phyloP scores from a whole-genome alignment of 2,797 vertebrate genomes.

The Danio albolineatus region DNA sequence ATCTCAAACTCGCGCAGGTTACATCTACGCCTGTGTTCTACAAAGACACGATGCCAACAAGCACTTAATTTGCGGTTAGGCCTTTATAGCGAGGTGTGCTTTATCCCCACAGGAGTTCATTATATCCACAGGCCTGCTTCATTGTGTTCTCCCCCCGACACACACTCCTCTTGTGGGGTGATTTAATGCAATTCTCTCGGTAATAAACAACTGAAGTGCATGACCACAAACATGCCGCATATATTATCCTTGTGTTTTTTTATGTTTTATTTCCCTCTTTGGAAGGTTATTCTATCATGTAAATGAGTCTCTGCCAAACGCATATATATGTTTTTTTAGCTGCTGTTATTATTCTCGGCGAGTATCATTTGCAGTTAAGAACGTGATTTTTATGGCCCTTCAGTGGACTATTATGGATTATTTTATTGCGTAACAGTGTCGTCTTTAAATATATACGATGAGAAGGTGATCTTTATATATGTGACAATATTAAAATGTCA shows the following conservation, averaged over 20 bases:
- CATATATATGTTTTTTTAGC: constrained; percentile 72
- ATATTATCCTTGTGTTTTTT: constrained; percentile 75
- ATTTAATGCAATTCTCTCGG: constrained; percentile 85
- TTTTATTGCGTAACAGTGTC: neutral
- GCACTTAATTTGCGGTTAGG: constrained; percentile 88
- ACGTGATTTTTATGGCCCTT: constrained; percentile 39
- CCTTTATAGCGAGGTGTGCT: constrained; percentile 85
- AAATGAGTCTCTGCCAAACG: constrained; percentile 76
- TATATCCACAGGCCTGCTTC: constrained; percentile 83
- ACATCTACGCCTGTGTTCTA: constrained; percentile 74
- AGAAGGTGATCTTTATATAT: neutral
- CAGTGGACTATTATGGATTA: constrained; percentile 21
- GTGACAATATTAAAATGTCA: neutral
- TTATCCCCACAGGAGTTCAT: constrained; percentile 87
- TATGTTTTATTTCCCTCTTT: constrained; percentile 67
- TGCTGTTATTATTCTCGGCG: constrained; percentile 51
- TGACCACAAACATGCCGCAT: constrained; percentile 87
- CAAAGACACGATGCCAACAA: constrained; percentile 82
- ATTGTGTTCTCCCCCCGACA: constrained; percentile 72
- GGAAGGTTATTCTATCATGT: constrained; percentile 85
- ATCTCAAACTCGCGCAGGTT: constrained; percentile 68
- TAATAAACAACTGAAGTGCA: constrained; percentile 87
- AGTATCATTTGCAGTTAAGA: constrained; percentile 42
- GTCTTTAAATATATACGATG: neutral
- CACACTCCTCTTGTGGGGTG: constrained; percentile 85